phyloP scores from a whole-genome alignment of 2,113 vertebrate species.

The Solea solea region DNA sequence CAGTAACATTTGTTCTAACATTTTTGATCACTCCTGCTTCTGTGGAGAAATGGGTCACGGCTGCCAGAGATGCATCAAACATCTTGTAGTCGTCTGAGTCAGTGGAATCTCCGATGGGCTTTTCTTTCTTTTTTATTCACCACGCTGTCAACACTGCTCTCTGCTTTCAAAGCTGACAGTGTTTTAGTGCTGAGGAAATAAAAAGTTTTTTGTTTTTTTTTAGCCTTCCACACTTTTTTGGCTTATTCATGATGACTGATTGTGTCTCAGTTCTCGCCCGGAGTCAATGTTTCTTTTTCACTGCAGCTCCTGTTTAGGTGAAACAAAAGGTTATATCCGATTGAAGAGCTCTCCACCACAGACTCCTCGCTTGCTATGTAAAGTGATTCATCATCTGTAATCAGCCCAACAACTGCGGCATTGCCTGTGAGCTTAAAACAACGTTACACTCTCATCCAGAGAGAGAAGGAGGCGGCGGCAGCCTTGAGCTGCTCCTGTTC shows the following conservation, averaged over 20 bases:
- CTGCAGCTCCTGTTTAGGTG: slow-evolving; percentile 29
- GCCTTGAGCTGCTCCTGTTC: slow-evolving; percentile 7
- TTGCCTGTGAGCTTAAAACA: slow-evolving; percentile 27
- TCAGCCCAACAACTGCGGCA: slow-evolving; percentile 36
- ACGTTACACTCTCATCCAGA: slow-evolving; percentile 15
- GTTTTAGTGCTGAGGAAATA: slow-evolving; percentile 56
- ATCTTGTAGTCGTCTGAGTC: slow-evolving; percentile 53
- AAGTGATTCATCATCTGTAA: slow-evolving; percentile 62
- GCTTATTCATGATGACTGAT: slow-evolving; percentile 60
- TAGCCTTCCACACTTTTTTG: slow-evolving; percentile 47
- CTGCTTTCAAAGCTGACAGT: slow-evolving; percentile 44
- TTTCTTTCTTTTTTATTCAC: slow-evolving; percentile 23
- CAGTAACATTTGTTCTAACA: slow-evolving; percentile 59
- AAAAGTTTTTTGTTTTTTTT: slow-evolving; percentile 32
- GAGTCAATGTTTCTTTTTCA: slow-evolving; percentile 16
- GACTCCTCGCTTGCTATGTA: slow-evolving; percentile 25
- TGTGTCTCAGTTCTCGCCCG: slow-evolving; percentile 40
- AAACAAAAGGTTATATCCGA: slow-evolving; percentile 53
- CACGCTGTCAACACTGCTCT: slow-evolving; percentile 41
- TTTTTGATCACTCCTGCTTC: slow-evolving; percentile 61
- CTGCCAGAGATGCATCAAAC: slow-evolving; percentile 67
- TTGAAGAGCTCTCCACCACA: slow-evolving; percentile 32
- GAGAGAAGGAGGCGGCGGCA: neutral
- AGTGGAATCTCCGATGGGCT: slow-evolving; percentile 64
- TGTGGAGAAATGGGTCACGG: slow-evolving; percentile 68